phyloP scores from a whole-genome alignment of 2,797 vertebrate genomes.

The Macrochelys suwanniensis region DNA sequence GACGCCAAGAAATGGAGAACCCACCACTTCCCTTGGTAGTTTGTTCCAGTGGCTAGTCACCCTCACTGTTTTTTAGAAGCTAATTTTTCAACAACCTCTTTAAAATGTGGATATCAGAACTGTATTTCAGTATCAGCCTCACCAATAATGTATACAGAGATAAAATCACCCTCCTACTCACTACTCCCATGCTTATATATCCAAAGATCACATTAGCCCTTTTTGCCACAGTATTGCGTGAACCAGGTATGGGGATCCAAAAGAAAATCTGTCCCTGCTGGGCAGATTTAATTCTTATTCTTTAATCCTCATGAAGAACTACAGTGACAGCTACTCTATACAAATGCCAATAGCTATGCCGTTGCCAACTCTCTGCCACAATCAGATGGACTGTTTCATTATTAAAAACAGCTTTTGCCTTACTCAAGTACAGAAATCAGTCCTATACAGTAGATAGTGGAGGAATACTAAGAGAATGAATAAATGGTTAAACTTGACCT shows the following conservation, averaged over 20 bases:
- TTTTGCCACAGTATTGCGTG: not conserved
- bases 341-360: not conserved
- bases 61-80: not conserved
- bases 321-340: not conserved
- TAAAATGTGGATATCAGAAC: not conserved
- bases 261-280: not conserved
- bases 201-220: not conserved
- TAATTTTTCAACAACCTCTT: not conserved
- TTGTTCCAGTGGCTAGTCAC: not conserved
- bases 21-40: not conserved
- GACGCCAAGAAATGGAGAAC: not conserved
- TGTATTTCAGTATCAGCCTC: not conserved
- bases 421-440: not conserved
- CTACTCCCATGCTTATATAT: not conserved
- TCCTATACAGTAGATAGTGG: not conserved
- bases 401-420: not conserved
- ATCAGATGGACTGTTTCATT: not conserved
- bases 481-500: not conserved
- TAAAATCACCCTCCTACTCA: not conserved
- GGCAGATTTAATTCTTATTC: not conserved
- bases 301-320: not conserved
- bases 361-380: not conserved
- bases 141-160: not conserved
- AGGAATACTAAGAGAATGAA: not conserved
- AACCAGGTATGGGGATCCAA: not conserved